Conservation (phyloP, 2,888 invertebrate species). For the Hipparchia sbordonii region DNA sequence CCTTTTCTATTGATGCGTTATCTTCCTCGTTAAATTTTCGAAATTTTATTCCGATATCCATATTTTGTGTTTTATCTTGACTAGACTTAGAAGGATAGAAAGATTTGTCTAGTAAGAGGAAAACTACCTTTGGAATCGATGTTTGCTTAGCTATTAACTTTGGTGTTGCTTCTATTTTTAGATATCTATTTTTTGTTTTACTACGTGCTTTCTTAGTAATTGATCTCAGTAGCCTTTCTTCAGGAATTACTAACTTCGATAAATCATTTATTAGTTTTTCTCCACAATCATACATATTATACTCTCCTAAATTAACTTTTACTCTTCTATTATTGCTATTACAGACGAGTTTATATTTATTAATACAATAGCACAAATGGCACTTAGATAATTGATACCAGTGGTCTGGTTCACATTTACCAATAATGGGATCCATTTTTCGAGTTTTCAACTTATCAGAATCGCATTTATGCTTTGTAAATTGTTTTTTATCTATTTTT, state of each 20-base stretch:
- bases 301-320: conserved; percentile 51
- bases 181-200: conserved; percentile 26
- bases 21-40: not conserved
- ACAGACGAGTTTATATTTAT: conserved; percentile 61
- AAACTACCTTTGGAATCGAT: not conserved
- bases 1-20: not conserved
- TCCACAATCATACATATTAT: conserved; percentile 59
- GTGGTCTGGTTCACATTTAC: conserved; percentile 53
- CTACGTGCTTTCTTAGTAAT: conserved; percentile 11
- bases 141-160: not conserved
- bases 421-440: conserved; percentile 45
- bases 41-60: not conserved
- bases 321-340: conserved; percentile 49
- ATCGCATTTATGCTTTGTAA: conserved; percentile 60
- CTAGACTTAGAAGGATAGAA: not conserved
- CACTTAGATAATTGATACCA: conserved; percentile 69
- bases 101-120: not conserved
- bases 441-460: conserved; percentile 20
- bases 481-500: conserved; percentile 50
- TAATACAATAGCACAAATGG: conserved; percentile 64
- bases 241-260: conserved; percentile 27
- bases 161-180: not conserved
- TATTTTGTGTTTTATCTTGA: not conserved
- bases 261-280: conserved; percentile 38
- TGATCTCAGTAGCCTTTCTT: conserved; percentile 28